Evolutionary conservation across 2,797 vertebrate genomes (phyloP), one percentile per base, ranked within the genome.

Genomic region (Pogoniulus pusillus): DNA sequence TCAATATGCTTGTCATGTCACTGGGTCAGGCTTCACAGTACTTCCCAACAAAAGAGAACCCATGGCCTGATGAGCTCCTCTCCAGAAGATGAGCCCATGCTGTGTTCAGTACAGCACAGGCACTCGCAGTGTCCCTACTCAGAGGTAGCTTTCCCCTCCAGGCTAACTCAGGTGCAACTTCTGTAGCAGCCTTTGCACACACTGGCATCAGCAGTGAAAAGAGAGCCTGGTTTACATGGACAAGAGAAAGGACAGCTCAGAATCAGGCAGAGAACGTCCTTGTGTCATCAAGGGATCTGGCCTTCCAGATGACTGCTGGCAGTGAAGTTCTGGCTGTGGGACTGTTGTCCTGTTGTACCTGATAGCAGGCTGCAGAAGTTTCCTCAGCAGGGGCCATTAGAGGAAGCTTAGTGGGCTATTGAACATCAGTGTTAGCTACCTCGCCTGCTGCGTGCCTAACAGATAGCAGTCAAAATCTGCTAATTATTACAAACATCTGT

Each of bases 401-500:
- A 55, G 64, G 39, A 27, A 57, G 62, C 70, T n/a, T 55, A 62
- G 70, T 19, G 70, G 43, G 66, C 58, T 77, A 77, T n/a, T 58
- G 87, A 95, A 86, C 84, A 74, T 70, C 74, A 86, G 84, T 5
- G 37, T 53, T 45, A 57, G 73, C 49, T 63, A 57, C 62, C n/a
- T 73, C 2, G 0, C 65, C 73, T 69, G 87, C 91, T 76, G 81
- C 3, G 34, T 59, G 68, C 68, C 85, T 78, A 59, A 89, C 15
- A 1, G 82, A 84, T 32, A 85, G 72, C 85, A 78, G 76, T 73
- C 71, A 82, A 63, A 86, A 70, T 47, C 79, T 60, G 79, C 85
- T 83, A 32, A 43, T 75, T 75, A 79, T 35, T 35, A 49, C 87
- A 80, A 84, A 45, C 93, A 92, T 20, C 87, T 91, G 89, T 70